Evolutionary conservation across 30 jellyfish, hydroid and myxozoan species (phyloP).

Genomic region (Turritopsis dohrnii): DNA sequence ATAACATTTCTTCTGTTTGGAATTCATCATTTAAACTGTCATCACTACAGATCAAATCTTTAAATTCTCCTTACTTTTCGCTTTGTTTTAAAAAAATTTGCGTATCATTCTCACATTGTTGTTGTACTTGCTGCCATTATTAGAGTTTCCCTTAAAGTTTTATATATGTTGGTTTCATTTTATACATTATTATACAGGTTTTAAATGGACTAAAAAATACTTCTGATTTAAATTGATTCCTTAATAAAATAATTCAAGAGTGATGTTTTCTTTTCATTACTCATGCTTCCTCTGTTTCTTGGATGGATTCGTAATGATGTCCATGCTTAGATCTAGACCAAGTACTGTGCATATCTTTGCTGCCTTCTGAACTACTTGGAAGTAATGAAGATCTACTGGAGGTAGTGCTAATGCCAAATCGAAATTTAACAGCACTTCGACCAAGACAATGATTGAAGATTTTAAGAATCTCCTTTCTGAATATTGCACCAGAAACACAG

Average conservation of each 20-base stretch:
- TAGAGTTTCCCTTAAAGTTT: too few relatives aligned
- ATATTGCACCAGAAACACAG: slow-evolving; percentile 71
- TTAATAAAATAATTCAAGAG: not conserved
- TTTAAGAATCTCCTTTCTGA: slow-evolving; percentile 46
- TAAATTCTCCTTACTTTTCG: too few relatives aligned
- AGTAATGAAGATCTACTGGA: not conserved
- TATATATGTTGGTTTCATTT: too few relatives aligned
- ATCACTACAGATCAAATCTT: too few relatives aligned
- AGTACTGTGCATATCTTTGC: not conserved
- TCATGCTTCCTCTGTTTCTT: not conserved
- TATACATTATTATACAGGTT: too few relatives aligned
- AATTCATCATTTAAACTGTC: too few relatives aligned
- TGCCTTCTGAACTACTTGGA: not conserved
- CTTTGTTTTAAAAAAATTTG: too few relatives aligned
- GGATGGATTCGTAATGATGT: not conserved
- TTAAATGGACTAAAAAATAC: too few relatives aligned
- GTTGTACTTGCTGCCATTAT: too few relatives aligned
- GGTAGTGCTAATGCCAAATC: not conserved
- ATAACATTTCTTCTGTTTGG: too few relatives aligned
- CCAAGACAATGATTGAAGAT: slow-evolving; percentile 14
- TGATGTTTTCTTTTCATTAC: not conserved
- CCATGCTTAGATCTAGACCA: not conserved
- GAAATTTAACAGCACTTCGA: not conserved
- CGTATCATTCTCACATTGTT: too few relatives aligned
- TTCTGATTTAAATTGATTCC: not conserved